Evolutionary conservation across 1,140 invertebrate species (phyloP).

Genomic region (Chymomyza costata): DNA sequence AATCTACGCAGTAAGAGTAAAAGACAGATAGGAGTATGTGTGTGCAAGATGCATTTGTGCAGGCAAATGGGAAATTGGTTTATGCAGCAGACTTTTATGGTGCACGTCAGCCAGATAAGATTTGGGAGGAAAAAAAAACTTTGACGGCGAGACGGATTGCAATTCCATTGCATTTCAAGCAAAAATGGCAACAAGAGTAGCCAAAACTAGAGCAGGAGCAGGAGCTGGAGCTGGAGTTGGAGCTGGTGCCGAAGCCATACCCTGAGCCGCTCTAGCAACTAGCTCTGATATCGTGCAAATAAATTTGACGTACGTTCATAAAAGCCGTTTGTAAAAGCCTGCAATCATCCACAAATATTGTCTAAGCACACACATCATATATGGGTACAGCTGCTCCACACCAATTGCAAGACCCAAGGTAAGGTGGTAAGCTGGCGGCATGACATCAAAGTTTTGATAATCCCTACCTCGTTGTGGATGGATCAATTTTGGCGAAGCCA

Average conservation of each 20-base stretch:
- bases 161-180: no score
- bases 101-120: slow-evolving; percentile 19
- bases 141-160: slow-evolving; percentile 29
- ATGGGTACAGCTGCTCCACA: background rate
- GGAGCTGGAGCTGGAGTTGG: background rate
- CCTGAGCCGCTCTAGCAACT: no score
- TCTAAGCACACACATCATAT: slow-evolving; percentile 36
- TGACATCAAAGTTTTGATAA: slow-evolving; percentile 24
- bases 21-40: no score
- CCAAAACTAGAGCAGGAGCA: slow-evolving; percentile 27
- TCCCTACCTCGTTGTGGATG: slow-evolving; percentile 36
- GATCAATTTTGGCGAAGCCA: slow-evolving; percentile 45
- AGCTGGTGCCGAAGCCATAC: no score
- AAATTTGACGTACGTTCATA: slow-evolving; percentile 68
- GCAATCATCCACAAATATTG: slow-evolving; percentile 71
- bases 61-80: slow-evolving; percentile 64
- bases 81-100: slow-evolving; percentile 70
- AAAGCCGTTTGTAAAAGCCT: slow-evolving; percentile 67
- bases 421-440: no score
- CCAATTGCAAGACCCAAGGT: no score
- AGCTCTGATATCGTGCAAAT: slow-evolving; percentile 66
- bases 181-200: no score
- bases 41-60: slow-evolving; percentile 50
- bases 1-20: no score
- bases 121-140: slow-evolving; percentile 24